Base-by-base conservation (phyloP, 2,888 invertebrate genomes). In the Sesia bembeciformis region DNA sequence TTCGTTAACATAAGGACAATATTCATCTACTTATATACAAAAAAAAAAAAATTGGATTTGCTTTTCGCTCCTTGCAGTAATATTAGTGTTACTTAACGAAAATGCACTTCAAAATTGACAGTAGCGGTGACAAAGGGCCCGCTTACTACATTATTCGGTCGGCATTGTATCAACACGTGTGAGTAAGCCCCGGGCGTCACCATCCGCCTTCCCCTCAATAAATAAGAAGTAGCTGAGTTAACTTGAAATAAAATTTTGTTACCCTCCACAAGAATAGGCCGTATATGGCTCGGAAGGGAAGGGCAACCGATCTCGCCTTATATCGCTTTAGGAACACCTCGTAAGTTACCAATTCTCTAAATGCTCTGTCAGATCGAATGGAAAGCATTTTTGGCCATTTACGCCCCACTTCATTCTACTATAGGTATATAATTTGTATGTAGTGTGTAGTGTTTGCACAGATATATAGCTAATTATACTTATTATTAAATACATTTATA, bases 241-340 rank as follows among this genome's bases (percentile, higher is more conserved):
- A 87, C 79, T 85, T 80, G 78, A 83, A 87, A 87, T 86, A 86
- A 86, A 86, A 85, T 85, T 84, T 82, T 78, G 80, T 73, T 81
- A 79, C 81, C 85, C 82, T 72, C 70, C 76, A 66, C 78, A 72
- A 76, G 79, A 80, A 82, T 80, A 72, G 74, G 72, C 66, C 68
- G 78, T 82, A 83, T 82, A 86, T 80, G 83, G 74, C 63, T 72
- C 72, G 78, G 78, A 82, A 81, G 70, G 70, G 77, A 73, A 72
- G 74, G 78, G 69, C 64, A 64, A 23, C 23, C 23, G 23, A 23
- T 84, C 84, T 78, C 61, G 62, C 68, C 63, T 68, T 72, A 74
- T 71, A 80, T 77, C 75, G 71, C 65, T 69, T 73, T 65, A 66
- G 68, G 65, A 73, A 75, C 76, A 80, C 75, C 78, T 76, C 23